phyloP scores from a whole-genome alignment of 2,797 vertebrate genomes.

The Fratercula arctica region DNA sequence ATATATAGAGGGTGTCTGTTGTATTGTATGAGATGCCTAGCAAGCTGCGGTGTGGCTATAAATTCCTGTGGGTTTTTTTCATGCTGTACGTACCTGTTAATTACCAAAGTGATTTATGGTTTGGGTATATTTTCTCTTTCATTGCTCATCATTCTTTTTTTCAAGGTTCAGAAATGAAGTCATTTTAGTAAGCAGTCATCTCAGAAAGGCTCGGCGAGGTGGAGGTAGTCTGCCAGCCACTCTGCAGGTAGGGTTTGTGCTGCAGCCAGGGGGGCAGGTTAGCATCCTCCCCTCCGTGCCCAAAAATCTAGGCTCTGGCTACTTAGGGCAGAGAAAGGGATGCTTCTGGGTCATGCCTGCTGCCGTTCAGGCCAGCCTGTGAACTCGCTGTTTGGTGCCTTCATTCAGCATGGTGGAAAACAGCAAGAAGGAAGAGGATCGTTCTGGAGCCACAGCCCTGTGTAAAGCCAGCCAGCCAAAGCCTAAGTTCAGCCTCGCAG shows the following conservation, averaged over 20 bases:
- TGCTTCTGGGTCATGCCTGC: background rate
- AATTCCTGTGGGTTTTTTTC: background rate
- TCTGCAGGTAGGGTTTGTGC: background rate
- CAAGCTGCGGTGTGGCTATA: background rate
- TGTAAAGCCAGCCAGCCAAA: background rate
- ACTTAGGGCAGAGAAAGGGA: background rate
- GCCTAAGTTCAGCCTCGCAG: background rate
- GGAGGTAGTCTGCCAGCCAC: background rate
- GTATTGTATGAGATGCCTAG: background rate
- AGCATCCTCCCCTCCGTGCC: accelerated
- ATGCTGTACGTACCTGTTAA: background rate
- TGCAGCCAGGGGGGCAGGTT: accelerated
- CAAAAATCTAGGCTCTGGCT: background rate
- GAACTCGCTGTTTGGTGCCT: background rate
- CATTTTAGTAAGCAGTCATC: background rate
- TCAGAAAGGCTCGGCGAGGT: background rate
- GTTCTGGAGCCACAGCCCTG: background rate
- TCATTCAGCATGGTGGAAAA: background rate
- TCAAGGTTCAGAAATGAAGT: background rate
- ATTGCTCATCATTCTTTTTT: background rate
- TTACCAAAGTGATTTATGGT: background rate
- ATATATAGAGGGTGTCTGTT: background rate
- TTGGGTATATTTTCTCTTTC: background rate
- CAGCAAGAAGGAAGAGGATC: background rate
- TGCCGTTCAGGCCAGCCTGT: background rate